Evolutionary conservation across 64 coral and sea anemone species (phyloP).

Genomic region (Trachythela sp.): DNA sequence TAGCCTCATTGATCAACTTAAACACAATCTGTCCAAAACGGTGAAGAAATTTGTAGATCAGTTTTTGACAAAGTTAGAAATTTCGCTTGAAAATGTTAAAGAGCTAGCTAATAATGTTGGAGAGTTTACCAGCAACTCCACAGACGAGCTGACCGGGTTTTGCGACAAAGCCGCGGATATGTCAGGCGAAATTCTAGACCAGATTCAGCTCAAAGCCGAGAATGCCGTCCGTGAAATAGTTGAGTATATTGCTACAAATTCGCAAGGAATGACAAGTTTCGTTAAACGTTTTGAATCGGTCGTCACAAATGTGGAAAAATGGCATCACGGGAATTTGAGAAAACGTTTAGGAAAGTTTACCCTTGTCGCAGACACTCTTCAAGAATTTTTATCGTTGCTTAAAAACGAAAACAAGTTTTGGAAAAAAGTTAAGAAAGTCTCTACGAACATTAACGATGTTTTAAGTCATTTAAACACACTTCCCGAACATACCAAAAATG

Average conservation of each 20-base stretch:
- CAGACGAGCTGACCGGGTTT: background rate
- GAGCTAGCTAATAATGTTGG: constrained; percentile 42
- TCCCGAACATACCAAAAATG: constrained; percentile 69
- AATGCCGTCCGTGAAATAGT: background rate
- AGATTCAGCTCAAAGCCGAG: background rate
- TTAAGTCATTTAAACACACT: constrained; percentile 53
- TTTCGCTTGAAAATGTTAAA: constrained; percentile 56
- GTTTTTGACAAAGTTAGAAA: constrained; percentile 57
- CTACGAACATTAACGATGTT: constrained; percentile 49
- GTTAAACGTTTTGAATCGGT: background rate
- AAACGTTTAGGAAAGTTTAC: background rate
- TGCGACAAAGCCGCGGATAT: background rate
- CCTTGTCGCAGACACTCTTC: background rate
- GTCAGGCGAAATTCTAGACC: background rate
- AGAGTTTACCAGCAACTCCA: background rate
- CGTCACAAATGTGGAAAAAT: background rate
- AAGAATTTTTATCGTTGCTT: background rate
- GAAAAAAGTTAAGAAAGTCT: background rate
- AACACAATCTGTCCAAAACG: constrained; percentile 57
- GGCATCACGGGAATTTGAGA: background rate
- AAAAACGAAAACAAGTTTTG: constrained; percentile 1
- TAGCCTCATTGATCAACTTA: constrained; percentile 56
- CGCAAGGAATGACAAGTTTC: too few relatives aligned
- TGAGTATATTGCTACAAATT: background rate
- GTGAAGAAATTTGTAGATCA: constrained; percentile 53